A percentile compares a stretch with the other conserved stretches of the same genome.
Conservation (phyloP, 2,888 invertebrate genomes). For the Halocaridina rubra region DNA sequence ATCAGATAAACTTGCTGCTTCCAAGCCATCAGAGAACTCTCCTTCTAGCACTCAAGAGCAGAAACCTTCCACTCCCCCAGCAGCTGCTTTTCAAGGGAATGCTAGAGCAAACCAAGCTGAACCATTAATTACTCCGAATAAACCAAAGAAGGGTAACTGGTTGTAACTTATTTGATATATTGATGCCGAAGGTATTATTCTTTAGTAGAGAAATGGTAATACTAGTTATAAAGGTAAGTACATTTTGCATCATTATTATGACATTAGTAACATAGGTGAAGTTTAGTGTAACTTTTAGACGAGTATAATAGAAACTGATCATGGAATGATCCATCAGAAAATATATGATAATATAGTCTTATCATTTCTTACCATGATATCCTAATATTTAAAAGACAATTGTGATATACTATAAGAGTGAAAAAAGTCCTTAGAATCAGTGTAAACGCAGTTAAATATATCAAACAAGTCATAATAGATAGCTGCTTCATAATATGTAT, state of each 20-base stretch:
- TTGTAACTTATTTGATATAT: not conserved
- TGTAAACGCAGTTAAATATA: too few relatives aligned
- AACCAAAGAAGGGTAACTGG: slow-evolving; percentile 25
- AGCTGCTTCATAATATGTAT: too few relatives aligned
- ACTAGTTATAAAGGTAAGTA: not conserved
- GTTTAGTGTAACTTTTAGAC: too few relatives aligned
- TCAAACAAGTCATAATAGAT: too few relatives aligned
- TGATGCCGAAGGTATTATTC: not conserved
- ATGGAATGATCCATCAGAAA: too few relatives aligned
- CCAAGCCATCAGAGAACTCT: slow-evolving; percentile 2
- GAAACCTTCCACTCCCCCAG: slow-evolving; percentile 43
- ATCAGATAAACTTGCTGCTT: slow-evolving; percentile 1
- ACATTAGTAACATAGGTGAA: slow-evolving; percentile 34
- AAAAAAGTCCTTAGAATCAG: too few relatives aligned
- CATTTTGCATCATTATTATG: slow-evolving; percentile 14
- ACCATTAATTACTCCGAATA: not conserved
- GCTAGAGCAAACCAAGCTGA: not conserved
- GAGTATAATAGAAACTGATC: too few relatives aligned
- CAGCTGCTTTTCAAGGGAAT: slow-evolving; percentile 32
- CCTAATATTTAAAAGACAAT: too few relatives aligned
- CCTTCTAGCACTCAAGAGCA: not conserved
- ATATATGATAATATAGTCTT: too few relatives aligned
- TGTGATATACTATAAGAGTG: too few relatives aligned
- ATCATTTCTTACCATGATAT: too few relatives aligned
- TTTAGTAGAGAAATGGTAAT: not conserved